Evolutionary conservation across 2,888 invertebrate species (phyloP), one percentile per base, ranked within the genome.

Genomic region (Phyllotreta cruciferae): DNA sequence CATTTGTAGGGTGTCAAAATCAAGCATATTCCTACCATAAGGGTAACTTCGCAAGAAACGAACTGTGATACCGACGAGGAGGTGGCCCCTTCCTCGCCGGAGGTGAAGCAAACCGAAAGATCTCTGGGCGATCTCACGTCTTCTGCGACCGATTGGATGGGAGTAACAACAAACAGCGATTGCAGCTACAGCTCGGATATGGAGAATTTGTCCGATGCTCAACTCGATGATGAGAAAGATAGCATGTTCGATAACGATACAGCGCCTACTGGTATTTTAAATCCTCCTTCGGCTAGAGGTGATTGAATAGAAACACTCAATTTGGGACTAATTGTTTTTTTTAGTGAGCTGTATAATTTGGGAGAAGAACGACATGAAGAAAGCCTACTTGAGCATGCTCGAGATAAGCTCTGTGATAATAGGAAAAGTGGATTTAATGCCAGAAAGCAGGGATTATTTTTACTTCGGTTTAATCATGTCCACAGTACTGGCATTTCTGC

Each of bases 321-420:
- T n/a, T 55, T 42, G 3, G n/a, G 13, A 13, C 6, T 42, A 8
- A 36, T 39, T 14, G 14, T 58, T 54, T 60, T 71, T 57, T 82
- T 14, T 80, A 96, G 96, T 97, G 66, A 96, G 94, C 75, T 98
- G 97, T 79, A 94, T 95, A 54, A 91, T 98, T 82, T 98, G 97
- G 96, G 94, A 96, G 77, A 88, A 89, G 36, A 88, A 91, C 6
- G 94, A 96, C 66, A 90, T 93, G 24, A 92, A 96, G 76, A 96
- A 97, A 78, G 93, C 94, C 0, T 95, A 97, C 80, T 84, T 98
- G 69, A 94, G 96, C 0, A 95, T 96, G 2, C 85, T 98, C 63
- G 97, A 98, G 81, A 96, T 98, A 74, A 95, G 95, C 77, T 95
- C 95, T 74, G 91, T 91, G 68, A 96, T 98, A 74, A 96, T 97